Percentiles rank a stretch among this genome's conserved stretches.
These are phyloP conservation scores for Heliconius eleuchia DNA, from an alignment of 1,140 invertebrate species.

Conservation along the genomic window DNA sequence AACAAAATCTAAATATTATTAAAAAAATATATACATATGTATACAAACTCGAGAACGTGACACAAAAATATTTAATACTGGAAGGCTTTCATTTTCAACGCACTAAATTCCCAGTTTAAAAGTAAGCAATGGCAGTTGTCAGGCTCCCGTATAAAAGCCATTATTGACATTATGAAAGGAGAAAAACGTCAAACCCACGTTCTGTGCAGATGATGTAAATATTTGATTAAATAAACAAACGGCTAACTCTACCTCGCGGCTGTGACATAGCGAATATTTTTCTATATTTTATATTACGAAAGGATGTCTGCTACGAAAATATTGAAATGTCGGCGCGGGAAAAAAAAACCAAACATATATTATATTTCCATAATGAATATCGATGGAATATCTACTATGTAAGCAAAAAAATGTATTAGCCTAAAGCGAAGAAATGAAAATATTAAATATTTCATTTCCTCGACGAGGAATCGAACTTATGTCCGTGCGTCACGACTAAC, in stretches of 20 bases:
- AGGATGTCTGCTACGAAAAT: constrained; percentile 1
- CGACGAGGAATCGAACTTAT: no score
- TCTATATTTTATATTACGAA: constrained; percentile 1
- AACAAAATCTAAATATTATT: constrained; percentile 3
- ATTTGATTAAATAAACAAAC: constrained; percentile 60
- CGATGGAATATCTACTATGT: neutral
- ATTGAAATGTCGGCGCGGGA: neutral
- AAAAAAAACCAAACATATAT: constrained; percentile 1
- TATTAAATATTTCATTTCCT: no score
- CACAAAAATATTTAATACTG: neutral
- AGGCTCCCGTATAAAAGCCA: constrained; percentile 46
- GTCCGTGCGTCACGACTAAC: no score
- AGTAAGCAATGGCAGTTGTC: constrained; percentile 15
- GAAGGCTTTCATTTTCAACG: constrained; percentile 3
- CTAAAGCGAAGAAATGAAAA: no score
- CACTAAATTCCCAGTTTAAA: neutral
- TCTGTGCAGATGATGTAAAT: constrained; percentile 55
- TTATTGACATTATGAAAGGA: constrained; percentile 60
- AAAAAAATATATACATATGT: neutral
- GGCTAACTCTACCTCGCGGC: constrained; percentile 32
- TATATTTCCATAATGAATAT: neutral
- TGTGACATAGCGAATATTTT: neutral
- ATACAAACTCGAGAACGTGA: neutral
- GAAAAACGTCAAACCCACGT: constrained; percentile 64
- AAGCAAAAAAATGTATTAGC: no score